A percentile compares a stretch with the other conserved stretches of the same genome.
Evolutionary conservation across 1,140 invertebrate species (phyloP).

Genomic region (Wasmannia auropunctata): DNA sequence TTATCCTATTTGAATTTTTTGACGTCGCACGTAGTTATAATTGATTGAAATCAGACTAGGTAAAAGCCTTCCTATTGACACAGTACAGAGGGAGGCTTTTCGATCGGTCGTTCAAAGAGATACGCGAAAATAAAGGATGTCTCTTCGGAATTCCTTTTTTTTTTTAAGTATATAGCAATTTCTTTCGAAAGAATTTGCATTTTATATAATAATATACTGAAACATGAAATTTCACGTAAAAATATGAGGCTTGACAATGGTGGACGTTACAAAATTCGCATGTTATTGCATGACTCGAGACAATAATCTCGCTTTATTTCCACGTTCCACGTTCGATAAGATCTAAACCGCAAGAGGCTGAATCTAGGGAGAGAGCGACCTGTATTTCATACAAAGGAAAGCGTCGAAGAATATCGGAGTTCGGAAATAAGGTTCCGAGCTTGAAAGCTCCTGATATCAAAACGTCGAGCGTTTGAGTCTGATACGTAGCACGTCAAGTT

Average conservation of each 20-base stretch:
- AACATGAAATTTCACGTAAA: neutral
- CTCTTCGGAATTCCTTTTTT: neutral
- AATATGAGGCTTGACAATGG: neutral
- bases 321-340: neutral
- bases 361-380: neutral
- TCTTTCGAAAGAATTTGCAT: constrained; percentile 10
- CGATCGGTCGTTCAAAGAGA: constrained; percentile 3
- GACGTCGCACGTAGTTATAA: neutral
- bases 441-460: constrained; percentile 33
- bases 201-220: neutral
- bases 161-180: neutral
- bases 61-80: neutral
- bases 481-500: neutral
- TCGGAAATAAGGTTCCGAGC: constrained; percentile 41
- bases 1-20: constrained; percentile 16
- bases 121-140: constrained; percentile 5
- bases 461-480: neutral
- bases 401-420: constrained; percentile 42
- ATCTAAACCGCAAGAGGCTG: neutral
- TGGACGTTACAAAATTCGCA: neutral
- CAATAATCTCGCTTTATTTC: constrained; percentile 11
- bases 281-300: neutral
- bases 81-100: neutral
- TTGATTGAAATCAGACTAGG: constrained; percentile 15
- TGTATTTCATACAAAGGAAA: constrained; percentile 20